Evolutionary conservation across 1,140 invertebrate genomes (phyloP), one percentile per base, ranked within the genome.

Genomic region (Polypedilum vanderplanki): DNA sequence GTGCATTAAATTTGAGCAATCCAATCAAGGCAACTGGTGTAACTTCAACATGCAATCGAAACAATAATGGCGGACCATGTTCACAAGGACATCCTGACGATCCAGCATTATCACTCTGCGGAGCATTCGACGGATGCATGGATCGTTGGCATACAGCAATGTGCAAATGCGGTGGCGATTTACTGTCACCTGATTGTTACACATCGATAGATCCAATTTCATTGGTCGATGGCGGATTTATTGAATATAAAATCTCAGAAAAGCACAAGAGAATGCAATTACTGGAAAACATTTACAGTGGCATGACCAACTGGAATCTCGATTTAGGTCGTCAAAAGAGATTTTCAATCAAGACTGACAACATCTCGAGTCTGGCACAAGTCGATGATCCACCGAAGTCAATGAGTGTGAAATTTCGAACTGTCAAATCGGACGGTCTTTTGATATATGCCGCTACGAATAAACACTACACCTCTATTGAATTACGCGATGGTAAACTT

Each of bases 261-360:
- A 93, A 91, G 80, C 93, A 94, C 82, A 85, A 89, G 75, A 83
- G 95, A 79, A 93, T 95, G 88, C 93, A 95, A 80, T 83, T 95
- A 0, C 80, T 95, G 57, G 91, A 93, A 64, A 87, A 87, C 65
- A 84, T 94, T 17, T 94, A 94, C 79, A 85, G 86, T 15, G 90
- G 90, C 1, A 89, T 87, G 15, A 92, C 88, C 0, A 80, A 87
- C 1, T 94, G 92, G 92, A 77, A 78, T 8, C 76, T 77, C 15
- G 76, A 77, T 12, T 73, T 74, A 0, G 41, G 41, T n/a, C 76
- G 78, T 0, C 76, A 75, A n/a, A 74, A 67, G 33, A 75, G 79
- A 41, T 76, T 75, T 70, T 76, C 76, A 7, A 64, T 40, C 12
- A 64, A 74, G 20, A 70, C 22, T 4, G 76, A 75, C 0, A 76